These are phyloP conservation scores for Coturnix japonica DNA, from an alignment of 2,113 vertebrate species.

Conservation along the genomic window DNA sequence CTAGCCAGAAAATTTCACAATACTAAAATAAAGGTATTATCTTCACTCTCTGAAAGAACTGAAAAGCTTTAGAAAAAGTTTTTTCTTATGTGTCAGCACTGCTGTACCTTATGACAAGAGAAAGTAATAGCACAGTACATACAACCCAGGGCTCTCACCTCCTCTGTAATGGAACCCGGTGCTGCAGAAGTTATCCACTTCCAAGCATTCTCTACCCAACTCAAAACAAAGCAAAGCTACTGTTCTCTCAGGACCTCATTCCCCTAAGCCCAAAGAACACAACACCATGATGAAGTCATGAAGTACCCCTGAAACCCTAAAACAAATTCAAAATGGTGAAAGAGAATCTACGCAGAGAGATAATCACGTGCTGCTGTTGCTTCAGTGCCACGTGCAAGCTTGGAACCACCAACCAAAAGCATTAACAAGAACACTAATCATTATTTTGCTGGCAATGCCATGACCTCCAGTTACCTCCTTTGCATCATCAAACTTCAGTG, in stretches of 20 bases:
- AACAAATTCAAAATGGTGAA: background rate
- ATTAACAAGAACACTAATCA: background rate
- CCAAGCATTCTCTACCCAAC: background rate
- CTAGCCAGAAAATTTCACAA: background rate
- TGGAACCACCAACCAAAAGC: background rate
- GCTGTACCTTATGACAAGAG: background rate
- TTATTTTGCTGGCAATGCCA: background rate
- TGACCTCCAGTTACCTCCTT: background rate
- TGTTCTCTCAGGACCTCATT: accelerated
- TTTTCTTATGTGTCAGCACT: background rate
- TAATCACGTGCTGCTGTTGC: background rate
- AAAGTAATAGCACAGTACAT: background rate
- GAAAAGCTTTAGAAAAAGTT: slow-evolving; percentile 5
- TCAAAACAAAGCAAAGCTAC: background rate
- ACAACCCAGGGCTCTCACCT: background rate
- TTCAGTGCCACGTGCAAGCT: background rate
- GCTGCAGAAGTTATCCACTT: background rate
- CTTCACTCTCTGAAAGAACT: background rate
- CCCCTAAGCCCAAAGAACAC: background rate
- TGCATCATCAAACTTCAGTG: background rate
- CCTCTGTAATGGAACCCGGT: background rate
- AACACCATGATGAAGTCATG: background rate
- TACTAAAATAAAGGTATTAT: background rate
- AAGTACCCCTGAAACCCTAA: background rate
- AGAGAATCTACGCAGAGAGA: background rate